Percentiles rank a stretch among this genome's conserved stretches.
Evolutionary conservation across 1,140 invertebrate species (phyloP).

Genomic region (Achroia grisella): DNA sequence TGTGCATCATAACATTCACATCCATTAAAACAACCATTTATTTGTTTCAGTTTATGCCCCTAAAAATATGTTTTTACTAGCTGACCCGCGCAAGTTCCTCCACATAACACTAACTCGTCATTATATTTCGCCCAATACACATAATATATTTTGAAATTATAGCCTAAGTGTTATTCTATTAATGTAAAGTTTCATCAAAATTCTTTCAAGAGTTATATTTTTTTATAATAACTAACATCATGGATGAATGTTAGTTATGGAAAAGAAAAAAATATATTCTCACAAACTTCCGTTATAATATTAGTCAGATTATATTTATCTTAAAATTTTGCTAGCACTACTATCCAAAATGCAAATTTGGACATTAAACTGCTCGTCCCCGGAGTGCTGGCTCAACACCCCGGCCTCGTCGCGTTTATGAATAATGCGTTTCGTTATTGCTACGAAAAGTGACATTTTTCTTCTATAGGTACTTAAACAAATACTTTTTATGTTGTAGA

Average conservation of each 20-base stretch:
- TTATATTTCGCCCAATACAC: too few relatives aligned
- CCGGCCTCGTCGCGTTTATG: slow-evolving; percentile 33
- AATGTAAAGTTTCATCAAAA: not conserved
- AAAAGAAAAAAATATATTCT: not conserved
- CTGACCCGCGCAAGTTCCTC: too few relatives aligned
- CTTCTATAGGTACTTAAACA: slow-evolving; percentile 7
- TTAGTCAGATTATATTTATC: slow-evolving; percentile 4
- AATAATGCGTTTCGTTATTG: slow-evolving; percentile 53
- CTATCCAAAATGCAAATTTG: slow-evolving; percentile 49
- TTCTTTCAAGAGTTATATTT: not conserved
- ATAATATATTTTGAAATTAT: too few relatives aligned
- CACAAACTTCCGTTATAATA: not conserved
- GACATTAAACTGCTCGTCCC: slow-evolving; percentile 57
- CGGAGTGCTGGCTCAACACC: slow-evolving; percentile 26
- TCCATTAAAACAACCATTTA: too few relatives aligned
- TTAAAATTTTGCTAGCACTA: slow-evolving; percentile 25
- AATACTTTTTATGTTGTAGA: not conserved
- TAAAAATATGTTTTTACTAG: too few relatives aligned
- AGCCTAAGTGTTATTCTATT: too few relatives aligned
- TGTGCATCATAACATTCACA: too few relatives aligned
- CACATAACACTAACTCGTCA: too few relatives aligned
- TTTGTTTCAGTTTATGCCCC: too few relatives aligned
- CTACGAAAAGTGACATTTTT: slow-evolving; percentile 33
- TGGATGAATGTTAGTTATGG: not conserved
- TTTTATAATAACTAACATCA: not conserved